phyloP scores from a whole-genome alignment of 2,888 invertebrate species.

The Perithous albicinctus region DNA sequence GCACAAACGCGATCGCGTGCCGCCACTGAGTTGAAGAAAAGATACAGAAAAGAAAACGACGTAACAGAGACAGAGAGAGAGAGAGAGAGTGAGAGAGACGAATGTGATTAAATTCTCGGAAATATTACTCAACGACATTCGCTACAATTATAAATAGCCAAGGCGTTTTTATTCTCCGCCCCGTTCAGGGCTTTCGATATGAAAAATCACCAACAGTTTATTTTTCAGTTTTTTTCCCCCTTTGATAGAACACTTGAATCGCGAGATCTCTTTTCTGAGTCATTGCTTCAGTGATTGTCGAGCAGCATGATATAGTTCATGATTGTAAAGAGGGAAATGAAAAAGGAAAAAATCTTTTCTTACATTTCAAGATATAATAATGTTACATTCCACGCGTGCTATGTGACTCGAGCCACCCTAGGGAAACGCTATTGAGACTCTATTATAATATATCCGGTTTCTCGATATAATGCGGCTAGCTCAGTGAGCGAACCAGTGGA shows the following conservation, averaged over 20 bases:
- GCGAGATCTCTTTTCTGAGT: slow-evolving; percentile 34
- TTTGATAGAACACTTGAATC: slow-evolving; percentile 1
- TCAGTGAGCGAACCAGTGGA: slow-evolving; percentile 27
- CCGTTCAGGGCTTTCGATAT: neutral
- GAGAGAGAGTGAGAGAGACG: neutral
- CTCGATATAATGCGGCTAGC: slow-evolving; percentile 4
- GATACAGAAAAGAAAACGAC: neutral
- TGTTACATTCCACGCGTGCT: slow-evolving; percentile 34
- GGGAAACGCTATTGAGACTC: slow-evolving; percentile 37
- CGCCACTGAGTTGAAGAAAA: slow-evolving; percentile 9
- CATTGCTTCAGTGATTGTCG: slow-evolving; percentile 30
- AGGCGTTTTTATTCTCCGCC: neutral
- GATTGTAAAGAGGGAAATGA: slow-evolving; percentile 17
- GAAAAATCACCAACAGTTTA: neutral
- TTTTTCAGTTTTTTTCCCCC: neutral
- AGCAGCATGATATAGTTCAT: slow-evolving; percentile 5
- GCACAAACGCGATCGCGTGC: slow-evolving; percentile 41
- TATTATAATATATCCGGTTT: slow-evolving; percentile 24
- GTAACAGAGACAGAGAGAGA: neutral
- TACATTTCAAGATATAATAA: slow-evolving; percentile 15
- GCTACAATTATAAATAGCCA: neutral
- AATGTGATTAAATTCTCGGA: slow-evolving; percentile 25
- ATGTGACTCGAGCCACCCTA: slow-evolving; percentile 1
- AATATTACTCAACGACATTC: slow-evolving; percentile 39
- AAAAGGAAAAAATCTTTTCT: slow-evolving; percentile 6